Evolutionary conservation across 2,113 vertebrate species (phyloP).

Genomic region (Scatophagus argus): DNA sequence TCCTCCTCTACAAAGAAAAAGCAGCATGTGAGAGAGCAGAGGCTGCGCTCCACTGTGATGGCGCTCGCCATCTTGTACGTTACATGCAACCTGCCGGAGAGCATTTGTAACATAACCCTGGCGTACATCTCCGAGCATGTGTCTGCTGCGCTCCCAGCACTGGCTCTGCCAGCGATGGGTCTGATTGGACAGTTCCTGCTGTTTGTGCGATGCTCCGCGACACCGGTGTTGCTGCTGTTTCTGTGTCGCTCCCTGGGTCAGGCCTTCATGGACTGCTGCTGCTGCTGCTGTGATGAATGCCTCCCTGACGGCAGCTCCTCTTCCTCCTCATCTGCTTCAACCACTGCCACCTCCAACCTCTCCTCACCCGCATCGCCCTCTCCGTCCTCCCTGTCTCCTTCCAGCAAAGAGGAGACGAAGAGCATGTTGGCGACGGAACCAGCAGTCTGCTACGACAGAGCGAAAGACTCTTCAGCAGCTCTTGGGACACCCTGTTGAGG

Average conservation of each 20-base stretch:
- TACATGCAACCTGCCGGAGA: constrained; percentile 89
- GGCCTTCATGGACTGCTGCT: constrained; percentile 97
- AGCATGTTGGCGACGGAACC: constrained; percentile 76
- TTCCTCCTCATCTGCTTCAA: constrained; percentile 58
- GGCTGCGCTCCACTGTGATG: constrained; percentile 88
- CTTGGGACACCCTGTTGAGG: constrained; percentile 86
- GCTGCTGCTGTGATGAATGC: constrained; percentile 94
- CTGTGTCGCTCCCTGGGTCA: constrained; percentile 90
- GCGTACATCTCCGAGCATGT: constrained; percentile 86
- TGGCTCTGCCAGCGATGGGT: constrained; percentile 74
- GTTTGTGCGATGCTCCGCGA: constrained; percentile 89
- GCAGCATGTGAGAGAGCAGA: constrained; percentile 80
- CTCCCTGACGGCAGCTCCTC: constrained; percentile 61
- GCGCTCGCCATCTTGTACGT: constrained; percentile 87
- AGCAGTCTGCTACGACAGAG: constrained; percentile 71
- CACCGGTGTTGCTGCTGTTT: constrained; percentile 90
- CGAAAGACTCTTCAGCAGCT: constrained; percentile 35
- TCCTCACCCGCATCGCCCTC: constrained; percentile 65
- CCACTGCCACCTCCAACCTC: constrained; percentile 67
- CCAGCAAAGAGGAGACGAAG: constrained; percentile 81
- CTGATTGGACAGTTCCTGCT: constrained; percentile 93
- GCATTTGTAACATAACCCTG: constrained; percentile 87
- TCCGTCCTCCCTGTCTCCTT: constrained; percentile 67
- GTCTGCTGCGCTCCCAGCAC: constrained; percentile 81
- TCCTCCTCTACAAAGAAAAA: constrained; percentile 63